phyloP scores from a whole-genome alignment of 2,113 vertebrate genomes.

The mouse (Mus musculus) region DNA sequence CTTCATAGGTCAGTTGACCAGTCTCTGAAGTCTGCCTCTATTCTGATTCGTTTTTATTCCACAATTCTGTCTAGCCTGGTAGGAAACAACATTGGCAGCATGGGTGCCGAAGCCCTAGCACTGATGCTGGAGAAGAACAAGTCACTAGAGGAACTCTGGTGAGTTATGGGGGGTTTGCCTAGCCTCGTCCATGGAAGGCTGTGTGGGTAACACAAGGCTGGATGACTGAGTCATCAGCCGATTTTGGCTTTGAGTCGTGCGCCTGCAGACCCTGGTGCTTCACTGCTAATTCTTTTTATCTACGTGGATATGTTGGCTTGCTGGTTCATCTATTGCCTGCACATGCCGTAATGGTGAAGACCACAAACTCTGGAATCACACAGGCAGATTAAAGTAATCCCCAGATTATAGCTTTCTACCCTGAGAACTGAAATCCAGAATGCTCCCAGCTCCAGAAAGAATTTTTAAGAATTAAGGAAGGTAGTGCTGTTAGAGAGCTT shows the following conservation, averaged over 20 bases:
- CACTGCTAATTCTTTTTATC: background rate
- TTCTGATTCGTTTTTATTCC: background rate
- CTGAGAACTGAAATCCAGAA: background rate
- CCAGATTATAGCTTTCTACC: constrained; percentile 6
- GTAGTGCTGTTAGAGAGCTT: background rate
- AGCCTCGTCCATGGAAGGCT: background rate
- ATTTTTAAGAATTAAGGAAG: background rate
- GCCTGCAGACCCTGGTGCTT: background rate
- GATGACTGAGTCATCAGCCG: background rate
- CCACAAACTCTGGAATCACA: background rate
- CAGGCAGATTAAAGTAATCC: background rate
- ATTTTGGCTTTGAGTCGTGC: too few species aligned
- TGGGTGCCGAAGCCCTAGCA: constrained; percentile 88
- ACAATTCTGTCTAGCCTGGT: constrained; percentile 86
- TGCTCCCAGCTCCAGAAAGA: background rate
- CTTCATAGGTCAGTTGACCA: background rate
- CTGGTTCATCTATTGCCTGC: background rate
- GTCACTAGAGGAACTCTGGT: constrained; percentile 90
- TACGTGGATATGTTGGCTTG: background rate
- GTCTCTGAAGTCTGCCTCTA: background rate
- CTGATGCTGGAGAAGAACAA: constrained; percentile 86
- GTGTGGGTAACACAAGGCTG: background rate
- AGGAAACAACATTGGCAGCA: constrained; percentile 89
- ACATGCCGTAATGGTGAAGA: background rate
- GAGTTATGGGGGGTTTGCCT: constrained; percentile 61